phyloP scores from a whole-genome alignment of 1,140 invertebrate genomes.

The Maconellicoccus hirsutus region DNA sequence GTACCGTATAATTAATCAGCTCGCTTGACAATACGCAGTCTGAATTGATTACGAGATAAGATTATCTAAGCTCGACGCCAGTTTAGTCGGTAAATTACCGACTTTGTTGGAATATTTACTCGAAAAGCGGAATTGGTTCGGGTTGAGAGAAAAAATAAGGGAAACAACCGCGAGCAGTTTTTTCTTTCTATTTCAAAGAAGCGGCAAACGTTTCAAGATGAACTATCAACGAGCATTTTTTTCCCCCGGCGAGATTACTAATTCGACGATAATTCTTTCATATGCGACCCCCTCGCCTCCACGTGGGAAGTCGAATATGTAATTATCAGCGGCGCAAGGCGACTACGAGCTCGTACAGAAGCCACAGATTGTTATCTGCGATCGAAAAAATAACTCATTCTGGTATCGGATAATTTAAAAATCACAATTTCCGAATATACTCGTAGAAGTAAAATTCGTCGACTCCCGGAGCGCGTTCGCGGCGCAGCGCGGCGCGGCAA shows the following conservation, averaged over 20 bases:
- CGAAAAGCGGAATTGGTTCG: not conserved
- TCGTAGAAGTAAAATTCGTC: no score
- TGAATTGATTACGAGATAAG: no score
- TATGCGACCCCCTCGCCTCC: not conserved
- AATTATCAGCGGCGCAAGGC: not conserved
- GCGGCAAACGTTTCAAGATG: not conserved
- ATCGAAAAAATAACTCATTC: no score
- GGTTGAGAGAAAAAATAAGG: not conserved
- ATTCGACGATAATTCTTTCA: not conserved
- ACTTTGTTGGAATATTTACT: not conserved
- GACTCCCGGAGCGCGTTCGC: no score
- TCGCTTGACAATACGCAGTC: no score
- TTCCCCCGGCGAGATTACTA: not conserved
- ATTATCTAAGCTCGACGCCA: not conserved
- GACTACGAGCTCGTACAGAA: no score
- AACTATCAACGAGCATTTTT: not conserved
- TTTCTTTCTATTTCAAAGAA: not conserved
- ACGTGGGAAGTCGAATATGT: not conserved
- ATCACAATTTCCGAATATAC: no score
- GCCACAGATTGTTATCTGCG: no score
- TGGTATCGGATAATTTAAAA: no score
- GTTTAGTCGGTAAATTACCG: not conserved
- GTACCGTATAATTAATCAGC: no score
- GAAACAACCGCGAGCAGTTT: not conserved
- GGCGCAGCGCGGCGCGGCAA: no score